phyloP scores from a whole-genome alignment of 2,797 vertebrate species.

The Somateria mollissima region DNA sequence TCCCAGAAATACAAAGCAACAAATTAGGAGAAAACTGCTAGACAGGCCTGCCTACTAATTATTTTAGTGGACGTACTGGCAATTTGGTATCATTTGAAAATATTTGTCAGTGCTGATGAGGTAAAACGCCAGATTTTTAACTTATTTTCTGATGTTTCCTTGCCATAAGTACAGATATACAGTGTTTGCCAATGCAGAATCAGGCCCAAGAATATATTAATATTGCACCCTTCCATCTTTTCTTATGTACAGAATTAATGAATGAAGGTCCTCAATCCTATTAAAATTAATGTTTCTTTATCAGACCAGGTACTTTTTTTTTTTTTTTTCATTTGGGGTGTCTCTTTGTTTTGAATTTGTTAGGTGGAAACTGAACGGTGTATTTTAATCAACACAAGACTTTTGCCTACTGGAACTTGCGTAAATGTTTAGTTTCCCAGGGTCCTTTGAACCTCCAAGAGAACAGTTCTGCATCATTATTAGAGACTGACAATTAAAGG shows the following conservation, averaged over 20 bases:
- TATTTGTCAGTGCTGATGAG: background rate
- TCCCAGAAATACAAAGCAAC: background rate
- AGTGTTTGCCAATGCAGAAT: background rate
- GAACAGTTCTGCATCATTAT: constrained; percentile 62
- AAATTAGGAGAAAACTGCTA: background rate
- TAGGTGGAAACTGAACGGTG: constrained; percentile 40
- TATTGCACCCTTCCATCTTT: background rate
- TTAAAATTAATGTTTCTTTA: constrained; percentile 44
- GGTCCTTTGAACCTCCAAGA: constrained; percentile 50
- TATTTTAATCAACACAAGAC: constrained; percentile 36
- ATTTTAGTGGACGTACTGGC: background rate
- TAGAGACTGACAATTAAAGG: constrained; percentile 71
- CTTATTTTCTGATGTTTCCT: background rate
- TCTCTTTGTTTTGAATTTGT: constrained; percentile 25
- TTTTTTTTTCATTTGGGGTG: background rate
- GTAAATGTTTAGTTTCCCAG: constrained; percentile 46
- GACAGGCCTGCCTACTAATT: background rate
- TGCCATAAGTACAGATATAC: background rate
- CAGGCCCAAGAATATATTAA: background rate
- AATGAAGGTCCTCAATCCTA: constrained; percentile 21
- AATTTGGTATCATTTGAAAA: background rate
- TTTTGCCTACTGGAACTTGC: constrained; percentile 32
- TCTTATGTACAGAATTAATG: background rate
- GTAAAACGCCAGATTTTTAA: background rate
- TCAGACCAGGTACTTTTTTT: background rate